A percentile compares a stretch with the other conserved stretches of the same genome.
These are phyloP conservation scores for Ornithoptera priamus DNA, from an alignment of 2,888 invertebrate species.

Conservation along the genomic window DNA sequence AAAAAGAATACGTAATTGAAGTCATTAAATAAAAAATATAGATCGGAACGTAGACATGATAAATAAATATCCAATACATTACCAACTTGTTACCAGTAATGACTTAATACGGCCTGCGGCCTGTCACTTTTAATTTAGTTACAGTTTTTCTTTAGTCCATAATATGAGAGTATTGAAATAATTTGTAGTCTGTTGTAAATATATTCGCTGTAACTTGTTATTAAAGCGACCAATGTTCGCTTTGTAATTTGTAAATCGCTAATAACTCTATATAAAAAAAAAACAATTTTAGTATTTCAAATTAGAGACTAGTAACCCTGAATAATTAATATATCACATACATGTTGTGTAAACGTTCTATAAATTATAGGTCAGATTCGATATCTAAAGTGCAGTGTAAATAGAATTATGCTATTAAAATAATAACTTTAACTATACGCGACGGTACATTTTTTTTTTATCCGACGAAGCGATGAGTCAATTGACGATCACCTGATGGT, in stretches of 20 bases:
- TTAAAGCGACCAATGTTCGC: slow-evolving; percentile 1
- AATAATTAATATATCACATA: slow-evolving; percentile 1
- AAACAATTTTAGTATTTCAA: slow-evolving; percentile 22
- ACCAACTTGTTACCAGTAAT: slow-evolving; percentile 1
- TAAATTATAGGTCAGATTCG: slow-evolving; percentile 43
- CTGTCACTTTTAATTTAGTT: slow-evolving; percentile 23
- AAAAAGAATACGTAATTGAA: no score
- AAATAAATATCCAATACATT: slow-evolving; percentile 1
- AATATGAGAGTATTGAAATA: slow-evolving; percentile 6
- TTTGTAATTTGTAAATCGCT: slow-evolving; percentile 1
- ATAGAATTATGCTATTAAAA: slow-evolving; percentile 46
- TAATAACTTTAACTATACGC: slow-evolving; percentile 33
- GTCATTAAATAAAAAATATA: no score
- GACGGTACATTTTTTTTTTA: no score
- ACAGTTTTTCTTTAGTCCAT: neutral
- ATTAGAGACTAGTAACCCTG: slow-evolving; percentile 31
- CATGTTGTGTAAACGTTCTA: slow-evolving; percentile 1
- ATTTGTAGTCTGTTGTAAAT: slow-evolving; percentile 7
- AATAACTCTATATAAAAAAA: neutral
- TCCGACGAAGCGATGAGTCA: no score
- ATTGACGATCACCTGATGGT: no score
- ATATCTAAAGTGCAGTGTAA: slow-evolving; percentile 34
- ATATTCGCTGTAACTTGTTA: neutral
- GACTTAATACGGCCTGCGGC: slow-evolving; percentile 7
- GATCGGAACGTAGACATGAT: neutral